Evolutionary conservation across 2,113 vertebrate species (phyloP), one percentile per base, ranked within the genome.

Genomic region (Caloenas nicobarica): DNA sequence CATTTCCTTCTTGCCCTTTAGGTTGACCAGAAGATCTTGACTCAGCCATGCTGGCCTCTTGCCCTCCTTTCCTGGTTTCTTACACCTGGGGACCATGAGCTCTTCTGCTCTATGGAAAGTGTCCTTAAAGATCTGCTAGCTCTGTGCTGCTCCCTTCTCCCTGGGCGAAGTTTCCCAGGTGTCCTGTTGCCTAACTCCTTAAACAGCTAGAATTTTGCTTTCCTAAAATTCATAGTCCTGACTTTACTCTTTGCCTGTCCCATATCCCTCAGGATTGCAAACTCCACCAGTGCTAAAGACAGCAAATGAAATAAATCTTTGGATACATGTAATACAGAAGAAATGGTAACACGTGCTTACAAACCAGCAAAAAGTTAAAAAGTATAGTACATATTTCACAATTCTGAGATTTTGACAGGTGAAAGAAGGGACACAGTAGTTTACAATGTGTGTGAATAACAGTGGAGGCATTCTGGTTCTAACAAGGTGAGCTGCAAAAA

Each of bases 81-180:
- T 60, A n/a, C 7, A 48, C 10, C 18, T 46, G 11, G 33, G 23
- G 10, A 23, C 15, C 3, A 8, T 22, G 9, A 71, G 18, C 6
- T 61, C 28, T 76, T 29, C 11, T 0, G 0, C 17, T 29, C 5
- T 40, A 3, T 56, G 22, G 28, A 66, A 87, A 54, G 22, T 2
- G 0, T 46, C 28, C 44, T 70, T 80, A 56, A 70, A 76, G 6
- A 51, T 66, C 31, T 84, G 10, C 57, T 22, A 29, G 10, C 7
- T 76, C 33, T 77, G 0, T 34, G 72, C n/a, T 57, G 8, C 25
- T 66, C 10, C 28, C 4, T 54, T 81, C 11, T 31, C 14, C 8
- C 26, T 54, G 8, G 64, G 13, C 11, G 13, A 3, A 25, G 15
- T 33, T 93, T 86, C 24, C 11, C 12, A 42, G 2, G 3, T 2